These are phyloP conservation scores for Gila orcuttii DNA, from an alignment of 2,113 vertebrate genomes.

Conservation along the genomic window DNA sequence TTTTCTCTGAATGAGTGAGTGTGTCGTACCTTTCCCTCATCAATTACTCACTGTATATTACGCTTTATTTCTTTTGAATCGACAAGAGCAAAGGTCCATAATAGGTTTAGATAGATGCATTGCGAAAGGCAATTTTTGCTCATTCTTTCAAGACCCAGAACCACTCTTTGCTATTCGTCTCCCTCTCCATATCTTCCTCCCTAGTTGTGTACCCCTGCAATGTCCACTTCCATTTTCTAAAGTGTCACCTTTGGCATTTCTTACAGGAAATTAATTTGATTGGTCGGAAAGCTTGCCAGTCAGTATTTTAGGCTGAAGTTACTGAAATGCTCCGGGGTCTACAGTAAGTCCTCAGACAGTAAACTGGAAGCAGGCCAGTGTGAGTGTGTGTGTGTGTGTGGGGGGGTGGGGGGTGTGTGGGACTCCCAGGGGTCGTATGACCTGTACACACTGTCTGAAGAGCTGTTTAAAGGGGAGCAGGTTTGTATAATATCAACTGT, in stretches of 20 bases:
- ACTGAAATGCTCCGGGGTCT: slow-evolving; percentile 60
- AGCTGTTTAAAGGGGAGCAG: background rate
- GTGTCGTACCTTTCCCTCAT: slow-evolving; percentile 12
- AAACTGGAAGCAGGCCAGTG: slow-evolving; percentile 64
- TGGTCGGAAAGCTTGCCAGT: slow-evolving; percentile 74
- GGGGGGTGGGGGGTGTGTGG: slow-evolving; percentile 20
- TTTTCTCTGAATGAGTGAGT: slow-evolving; percentile 51
- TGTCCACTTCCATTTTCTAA: slow-evolving; percentile 66
- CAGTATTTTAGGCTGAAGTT: slow-evolving; percentile 72
- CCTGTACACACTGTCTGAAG: slow-evolving; percentile 31
- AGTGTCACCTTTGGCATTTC: slow-evolving; percentile 71
- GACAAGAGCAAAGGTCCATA: slow-evolving; percentile 2
- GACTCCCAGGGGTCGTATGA: slow-evolving; percentile 18
- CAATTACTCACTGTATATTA: slow-evolving; percentile 37
- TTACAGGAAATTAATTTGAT: slow-evolving; percentile 75
- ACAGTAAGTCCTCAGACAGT: slow-evolving; percentile 64
- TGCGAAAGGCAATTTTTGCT: slow-evolving; percentile 29
- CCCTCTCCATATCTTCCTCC: slow-evolving; percentile 20
- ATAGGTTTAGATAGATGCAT: slow-evolving; percentile 26
- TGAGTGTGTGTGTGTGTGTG: slow-evolving; percentile 47
- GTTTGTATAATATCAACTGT: background rate
- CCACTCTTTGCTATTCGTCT: background rate
- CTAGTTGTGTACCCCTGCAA: background rate
- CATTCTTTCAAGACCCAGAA: slow-evolving; percentile 22
- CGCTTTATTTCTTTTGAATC: slow-evolving; percentile 41